A percentile compares a stretch with the other conserved stretches of the same genome.
Conservation (phyloP, 2,888 invertebrate species). For the Parascotia fuliginaria region DNA sequence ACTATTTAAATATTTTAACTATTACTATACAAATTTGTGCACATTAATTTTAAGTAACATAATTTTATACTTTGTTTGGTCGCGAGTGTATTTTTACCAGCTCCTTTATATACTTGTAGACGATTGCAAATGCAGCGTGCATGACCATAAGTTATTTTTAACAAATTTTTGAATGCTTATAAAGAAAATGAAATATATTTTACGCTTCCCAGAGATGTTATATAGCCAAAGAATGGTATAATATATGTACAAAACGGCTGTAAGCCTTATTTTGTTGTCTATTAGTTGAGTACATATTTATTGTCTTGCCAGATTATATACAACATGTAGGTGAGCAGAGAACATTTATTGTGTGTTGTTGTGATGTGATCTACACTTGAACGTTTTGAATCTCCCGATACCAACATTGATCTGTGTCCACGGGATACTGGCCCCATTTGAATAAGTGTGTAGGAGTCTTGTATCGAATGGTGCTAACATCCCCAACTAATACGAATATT, state of each 20-base stretch:
- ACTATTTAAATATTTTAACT: slow-evolving; percentile 25
- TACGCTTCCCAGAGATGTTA: slow-evolving; percentile 78
- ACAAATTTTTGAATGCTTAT: slow-evolving; percentile 64
- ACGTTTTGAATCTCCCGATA: slow-evolving; percentile 30
- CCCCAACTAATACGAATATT: background rate
- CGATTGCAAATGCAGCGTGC: slow-evolving; percentile 45
- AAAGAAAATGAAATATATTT: slow-evolving; percentile 57
- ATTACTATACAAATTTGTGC: slow-evolving; percentile 27
- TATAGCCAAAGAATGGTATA: slow-evolving; percentile 74
- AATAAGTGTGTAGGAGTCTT: background rate
- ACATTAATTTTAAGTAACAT: slow-evolving; percentile 29
- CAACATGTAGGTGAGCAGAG: slow-evolving; percentile 34
- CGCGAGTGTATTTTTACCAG: slow-evolving; percentile 13
- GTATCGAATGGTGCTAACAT: background rate
- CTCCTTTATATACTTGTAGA: slow-evolving; percentile 6
- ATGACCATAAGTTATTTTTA: slow-evolving; percentile 44
- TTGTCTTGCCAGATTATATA: slow-evolving; percentile 46
- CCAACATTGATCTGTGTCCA: slow-evolving; percentile 1
- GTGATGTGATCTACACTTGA: slow-evolving; percentile 40
- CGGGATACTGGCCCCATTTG: background rate
- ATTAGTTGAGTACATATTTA: slow-evolving; percentile 53
- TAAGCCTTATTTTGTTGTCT: slow-evolving; percentile 64
- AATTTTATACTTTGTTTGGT: slow-evolving; percentile 5
- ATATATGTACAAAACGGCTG: slow-evolving; percentile 71
- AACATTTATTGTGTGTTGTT: slow-evolving; percentile 20